Evolutionary conservation across 2,113 vertebrate species (phyloP), one percentile per base, ranked within the genome.

Genomic region (Cyanoramphus novaezelandiae): DNA sequence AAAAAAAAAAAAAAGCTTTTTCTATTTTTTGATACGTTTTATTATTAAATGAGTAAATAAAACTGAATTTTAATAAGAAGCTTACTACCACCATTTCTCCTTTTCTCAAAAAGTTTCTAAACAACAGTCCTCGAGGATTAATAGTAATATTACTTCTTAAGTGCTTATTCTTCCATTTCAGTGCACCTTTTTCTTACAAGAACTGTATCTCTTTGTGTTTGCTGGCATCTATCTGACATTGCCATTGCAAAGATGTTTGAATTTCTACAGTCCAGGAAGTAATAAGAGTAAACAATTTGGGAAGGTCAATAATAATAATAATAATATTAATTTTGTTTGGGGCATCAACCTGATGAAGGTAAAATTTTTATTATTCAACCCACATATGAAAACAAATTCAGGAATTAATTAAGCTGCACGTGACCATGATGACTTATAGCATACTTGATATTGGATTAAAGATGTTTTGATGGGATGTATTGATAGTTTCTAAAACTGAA

Each of bases 1-100:
- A 31, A 19, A 55, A 31, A 55, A 55, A 84, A 75, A 64, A 9
- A 2, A 27, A 9, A 5, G 19, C 16, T 70, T 33, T 39, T 47
- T 3, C 1, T 25, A 13, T 17, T 68, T 49, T n/a, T n/a, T 17
- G 0, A 0, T 47, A 10, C 1, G 29, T 70, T 67, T 41, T 82
- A 20, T 41, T 59, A 31, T 25, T 67, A 75, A 78, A 46, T 24
- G 55, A 27, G 2, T 59, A 79, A 50, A 59, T 23, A 62, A 74
- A 87, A 47, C 25, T 12, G 55, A 33, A 12, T 19, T 60, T 35
- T 27, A 46, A 2, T 29, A 43, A 43, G 20, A n/a, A 8, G 1
- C 7, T 50, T 44, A 16, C 6, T 65, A 13, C 4, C 9, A 37
- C 2, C 2, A 28, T 81, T 88, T 70, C 6, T 70, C 6, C 3